Percentiles rank a stretch among this genome's conserved stretches.
These are phyloP conservation scores for Palythoa grandis DNA, from an alignment of 92 coral and sea anemone species.

Conservation along the genomic window DNA sequence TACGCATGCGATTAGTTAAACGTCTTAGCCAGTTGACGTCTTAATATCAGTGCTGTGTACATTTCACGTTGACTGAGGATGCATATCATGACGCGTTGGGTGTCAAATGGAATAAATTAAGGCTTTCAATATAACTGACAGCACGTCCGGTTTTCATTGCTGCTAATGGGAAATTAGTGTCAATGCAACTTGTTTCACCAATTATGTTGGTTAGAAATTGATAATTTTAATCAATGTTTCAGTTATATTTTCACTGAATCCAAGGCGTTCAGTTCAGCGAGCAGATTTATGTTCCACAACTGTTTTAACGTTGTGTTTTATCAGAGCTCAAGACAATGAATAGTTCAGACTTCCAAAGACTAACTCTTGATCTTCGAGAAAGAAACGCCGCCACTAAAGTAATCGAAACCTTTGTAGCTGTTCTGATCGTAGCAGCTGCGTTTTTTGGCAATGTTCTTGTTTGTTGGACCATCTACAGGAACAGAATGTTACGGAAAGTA, in stretches of 20 bases:
- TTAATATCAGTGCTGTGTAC: not conserved
- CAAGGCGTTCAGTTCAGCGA: not conserved
- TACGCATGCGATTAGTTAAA: not conserved
- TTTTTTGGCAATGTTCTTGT: conserved; percentile 29
- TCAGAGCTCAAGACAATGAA: conserved; percentile 9
- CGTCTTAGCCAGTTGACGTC: not conserved
- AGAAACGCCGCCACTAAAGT: not conserved
- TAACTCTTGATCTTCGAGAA: conserved; percentile 14
- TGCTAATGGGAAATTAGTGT: not conserved
- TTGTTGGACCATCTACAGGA: conserved; percentile 28
- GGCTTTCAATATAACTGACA: not conserved
- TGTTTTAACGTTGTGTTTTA: not conserved
- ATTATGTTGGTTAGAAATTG: too few species aligned
- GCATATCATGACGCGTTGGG: not conserved
- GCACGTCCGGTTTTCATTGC: not conserved
- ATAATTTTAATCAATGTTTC: not conserved
- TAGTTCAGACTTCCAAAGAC: not conserved
- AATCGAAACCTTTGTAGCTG: conserved; percentile 9
- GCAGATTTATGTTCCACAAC: not conserved
- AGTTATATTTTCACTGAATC: not conserved
- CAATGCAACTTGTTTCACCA: not conserved
- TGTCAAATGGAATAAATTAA: not conserved
- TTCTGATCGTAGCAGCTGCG: conserved; percentile 9
- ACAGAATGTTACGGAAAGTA: conserved; percentile 16
- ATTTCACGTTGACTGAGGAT: not conserved